Evolutionary conservation across 35 echinoderm and acorn worm genomes (phyloP).

Genomic region (Heliocidaris tuberculata): DNA sequence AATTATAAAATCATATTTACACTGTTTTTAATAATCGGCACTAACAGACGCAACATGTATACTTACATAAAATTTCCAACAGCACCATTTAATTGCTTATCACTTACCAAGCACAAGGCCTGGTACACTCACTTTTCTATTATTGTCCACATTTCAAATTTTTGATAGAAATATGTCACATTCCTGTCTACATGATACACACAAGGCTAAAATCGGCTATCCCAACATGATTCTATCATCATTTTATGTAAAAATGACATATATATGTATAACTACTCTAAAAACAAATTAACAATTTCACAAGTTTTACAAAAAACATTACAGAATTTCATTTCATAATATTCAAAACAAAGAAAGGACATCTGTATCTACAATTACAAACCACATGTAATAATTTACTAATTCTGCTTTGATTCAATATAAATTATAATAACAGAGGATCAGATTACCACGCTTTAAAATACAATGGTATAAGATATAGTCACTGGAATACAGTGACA

Average conservation of each 20-base stretch:
- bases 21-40: neutral
- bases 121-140: neutral
- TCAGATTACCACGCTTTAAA: neutral
- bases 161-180: neutral
- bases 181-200: neutral
- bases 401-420: neutral
- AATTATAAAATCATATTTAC: no score
- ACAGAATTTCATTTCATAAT: neutral
- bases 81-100: constrained; percentile 2
- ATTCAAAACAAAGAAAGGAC: neutral
- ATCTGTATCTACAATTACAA: neutral
- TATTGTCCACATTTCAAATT: neutral
- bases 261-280: no score
- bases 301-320: constrained; percentile 1
- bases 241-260: neutral
- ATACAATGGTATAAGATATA: neutral
- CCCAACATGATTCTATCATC: neutral
- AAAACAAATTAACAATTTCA: constrained; percentile 14
- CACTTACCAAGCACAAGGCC: neutral
- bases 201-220: neutral
- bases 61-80: neutral
- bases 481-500: neutral
- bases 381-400: neutral
- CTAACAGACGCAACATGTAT: neutral
- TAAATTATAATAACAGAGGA: neutral